These are phyloP conservation scores for Lochmaea crataegi DNA, from an alignment of 2,888 invertebrate genomes.

Conservation along the genomic window DNA sequence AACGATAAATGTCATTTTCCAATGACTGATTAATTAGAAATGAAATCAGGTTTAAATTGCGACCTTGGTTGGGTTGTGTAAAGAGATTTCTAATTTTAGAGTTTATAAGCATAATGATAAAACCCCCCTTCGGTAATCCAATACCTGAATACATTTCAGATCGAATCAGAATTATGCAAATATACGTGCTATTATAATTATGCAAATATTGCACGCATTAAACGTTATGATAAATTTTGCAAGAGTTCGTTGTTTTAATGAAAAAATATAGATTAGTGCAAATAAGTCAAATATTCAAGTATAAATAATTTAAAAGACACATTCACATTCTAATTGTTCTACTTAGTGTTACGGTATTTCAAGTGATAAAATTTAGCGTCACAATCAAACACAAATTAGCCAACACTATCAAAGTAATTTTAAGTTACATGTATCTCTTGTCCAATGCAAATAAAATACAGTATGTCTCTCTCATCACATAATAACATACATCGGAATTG, in stretches of 20 bases:
- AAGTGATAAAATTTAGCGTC: no score
- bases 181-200: neutral
- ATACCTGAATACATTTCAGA: neutral
- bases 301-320: no score
- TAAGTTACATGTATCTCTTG: no score
- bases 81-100: conserved; percentile 1
- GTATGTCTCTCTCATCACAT: no score
- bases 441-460: no score
- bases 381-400: neutral
- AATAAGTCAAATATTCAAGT: neutral
- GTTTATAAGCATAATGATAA: neutral
- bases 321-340: no score
- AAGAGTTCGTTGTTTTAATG: neutral
- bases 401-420: no score
- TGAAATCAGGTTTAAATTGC: neutral
- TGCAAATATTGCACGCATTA: neutral
- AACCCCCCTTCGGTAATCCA: neutral
- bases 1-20: neutral
- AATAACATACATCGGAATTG: no score
- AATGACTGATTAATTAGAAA: conserved; percentile 1
- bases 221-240: neutral
- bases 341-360: no score
- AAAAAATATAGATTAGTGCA: neutral
- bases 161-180: conserved; percentile 1
- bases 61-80: neutral